Evolutionary conservation across 2,888 invertebrate genomes (phyloP).

Genomic region (Nebria salina): DNA sequence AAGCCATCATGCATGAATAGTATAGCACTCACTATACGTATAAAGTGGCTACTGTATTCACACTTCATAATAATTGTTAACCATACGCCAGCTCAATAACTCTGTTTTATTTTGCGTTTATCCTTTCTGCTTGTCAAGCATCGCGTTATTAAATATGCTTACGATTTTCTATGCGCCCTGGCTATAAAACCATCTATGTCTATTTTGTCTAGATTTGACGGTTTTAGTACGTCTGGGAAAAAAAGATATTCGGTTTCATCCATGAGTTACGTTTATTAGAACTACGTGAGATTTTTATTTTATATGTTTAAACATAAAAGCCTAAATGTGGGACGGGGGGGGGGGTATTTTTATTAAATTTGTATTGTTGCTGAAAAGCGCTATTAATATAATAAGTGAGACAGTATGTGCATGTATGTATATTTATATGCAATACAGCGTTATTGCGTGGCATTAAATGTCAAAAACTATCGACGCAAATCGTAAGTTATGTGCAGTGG

Average conservation of each 20-base stretch:
- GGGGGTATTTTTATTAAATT: neutral
- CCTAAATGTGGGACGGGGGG: too few relatives aligned
- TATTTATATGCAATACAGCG: conserved; percentile 17
- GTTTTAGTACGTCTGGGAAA: neutral
- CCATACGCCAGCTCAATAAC: neutral
- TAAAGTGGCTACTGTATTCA: conserved; percentile 17
- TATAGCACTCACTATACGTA: neutral
- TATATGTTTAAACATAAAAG: too few relatives aligned
- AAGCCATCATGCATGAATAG: conserved; percentile 37
- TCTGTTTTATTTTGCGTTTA: conserved; percentile 10
- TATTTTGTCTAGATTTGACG: conserved; percentile 6
- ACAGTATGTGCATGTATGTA: neutral
- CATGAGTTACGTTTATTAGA: neutral
- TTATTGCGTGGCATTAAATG: conserved; percentile 15
- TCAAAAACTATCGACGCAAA: conserved; percentile 1
- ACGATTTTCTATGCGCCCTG: neutral
- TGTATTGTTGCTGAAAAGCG: neutral
- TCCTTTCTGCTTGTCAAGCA: conserved; percentile 2
- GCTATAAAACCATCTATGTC: neutral
- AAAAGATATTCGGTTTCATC: neutral
- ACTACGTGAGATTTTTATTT: neutral
- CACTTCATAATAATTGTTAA: conserved; percentile 21
- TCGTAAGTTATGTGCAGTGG: conserved; percentile 5
- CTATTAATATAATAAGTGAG: neutral
- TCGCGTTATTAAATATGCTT: neutral